A percentile compares a stretch with the other conserved stretches of the same genome.
Conservation (phyloP, 92 coral and sea anemone genomes). For the Umimayanthus kanabou region DNA sequence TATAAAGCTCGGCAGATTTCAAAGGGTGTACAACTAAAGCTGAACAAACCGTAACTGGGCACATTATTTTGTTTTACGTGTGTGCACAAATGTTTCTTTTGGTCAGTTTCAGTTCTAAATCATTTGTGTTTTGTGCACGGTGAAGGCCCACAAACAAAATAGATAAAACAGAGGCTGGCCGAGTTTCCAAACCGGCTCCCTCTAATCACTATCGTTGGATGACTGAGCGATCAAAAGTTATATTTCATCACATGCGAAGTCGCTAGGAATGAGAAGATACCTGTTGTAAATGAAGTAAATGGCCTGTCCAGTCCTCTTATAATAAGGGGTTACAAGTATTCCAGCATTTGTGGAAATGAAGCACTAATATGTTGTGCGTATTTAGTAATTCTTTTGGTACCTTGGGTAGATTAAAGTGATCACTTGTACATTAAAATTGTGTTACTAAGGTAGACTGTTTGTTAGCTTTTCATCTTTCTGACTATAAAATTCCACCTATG, state of each 20-base stretch:
- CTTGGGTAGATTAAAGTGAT: background rate
- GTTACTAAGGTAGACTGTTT: background rate
- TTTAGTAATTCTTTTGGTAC: background rate
- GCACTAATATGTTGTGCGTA: background rate
- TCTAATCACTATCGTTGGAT: no score
- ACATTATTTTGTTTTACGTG: background rate
- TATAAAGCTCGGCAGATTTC: background rate
- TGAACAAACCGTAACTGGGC: background rate
- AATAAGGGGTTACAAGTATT: background rate
- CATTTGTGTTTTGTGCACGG: no score
- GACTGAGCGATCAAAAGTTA: background rate
- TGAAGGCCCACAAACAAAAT: background rate
- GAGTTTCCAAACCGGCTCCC: background rate
- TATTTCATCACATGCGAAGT: background rate
- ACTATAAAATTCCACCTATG: background rate
- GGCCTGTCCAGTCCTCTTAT: no score
- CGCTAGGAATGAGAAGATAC: background rate
- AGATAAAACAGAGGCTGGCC: background rate
- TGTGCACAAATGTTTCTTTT: background rate
- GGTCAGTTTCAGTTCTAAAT: background rate
- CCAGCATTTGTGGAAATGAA: background rate
- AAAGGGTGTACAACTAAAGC: background rate
- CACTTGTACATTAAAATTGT: background rate
- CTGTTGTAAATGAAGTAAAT: background rate
- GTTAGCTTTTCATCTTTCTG: background rate